Conservation (phyloP, 1,140 invertebrate species). For the Limonius californicus region DNA sequence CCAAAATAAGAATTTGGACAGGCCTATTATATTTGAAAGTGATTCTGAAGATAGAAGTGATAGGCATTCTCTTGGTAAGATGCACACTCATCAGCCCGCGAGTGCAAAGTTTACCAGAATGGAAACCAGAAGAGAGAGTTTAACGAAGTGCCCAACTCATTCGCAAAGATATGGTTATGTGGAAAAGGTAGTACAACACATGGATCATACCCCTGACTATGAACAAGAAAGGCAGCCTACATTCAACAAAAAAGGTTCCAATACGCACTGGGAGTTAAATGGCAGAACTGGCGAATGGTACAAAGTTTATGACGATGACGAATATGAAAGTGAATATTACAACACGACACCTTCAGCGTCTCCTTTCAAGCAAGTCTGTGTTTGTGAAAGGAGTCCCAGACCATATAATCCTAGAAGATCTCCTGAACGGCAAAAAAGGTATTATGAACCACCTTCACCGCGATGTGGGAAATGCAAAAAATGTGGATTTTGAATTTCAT, state of each 20-base stretch:
- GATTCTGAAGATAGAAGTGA: conserved; percentile 29
- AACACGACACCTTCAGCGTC: too few species aligned
- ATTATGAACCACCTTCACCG: too few species aligned
- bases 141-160: conserved; percentile 15
- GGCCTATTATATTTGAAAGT: conserved; percentile 40
- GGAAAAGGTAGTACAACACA: neutral
- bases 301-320: too few species aligned
- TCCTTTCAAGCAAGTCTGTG: too few species aligned
- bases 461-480: too few species aligned
- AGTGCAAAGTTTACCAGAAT: conserved; percentile 23
- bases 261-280: conserved; percentile 38
- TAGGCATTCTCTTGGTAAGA: neutral
- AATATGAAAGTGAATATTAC: too few species aligned
- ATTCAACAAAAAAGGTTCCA: conserved; percentile 18
- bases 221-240: conserved; percentile 9
- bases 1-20: conserved; percentile 40
- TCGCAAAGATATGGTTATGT: too few species aligned
- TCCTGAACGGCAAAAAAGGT: too few species aligned
- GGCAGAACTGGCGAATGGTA: conserved; percentile 15
- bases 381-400: too few species aligned
- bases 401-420: too few species aligned
- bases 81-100: neutral
- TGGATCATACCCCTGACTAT: conserved; percentile 21
- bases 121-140: conserved; percentile 23
- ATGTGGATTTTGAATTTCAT: too few species aligned